phyloP scores from a whole-genome alignment of 2,113 vertebrate genomes.

The Pluvianellus socialis region DNA sequence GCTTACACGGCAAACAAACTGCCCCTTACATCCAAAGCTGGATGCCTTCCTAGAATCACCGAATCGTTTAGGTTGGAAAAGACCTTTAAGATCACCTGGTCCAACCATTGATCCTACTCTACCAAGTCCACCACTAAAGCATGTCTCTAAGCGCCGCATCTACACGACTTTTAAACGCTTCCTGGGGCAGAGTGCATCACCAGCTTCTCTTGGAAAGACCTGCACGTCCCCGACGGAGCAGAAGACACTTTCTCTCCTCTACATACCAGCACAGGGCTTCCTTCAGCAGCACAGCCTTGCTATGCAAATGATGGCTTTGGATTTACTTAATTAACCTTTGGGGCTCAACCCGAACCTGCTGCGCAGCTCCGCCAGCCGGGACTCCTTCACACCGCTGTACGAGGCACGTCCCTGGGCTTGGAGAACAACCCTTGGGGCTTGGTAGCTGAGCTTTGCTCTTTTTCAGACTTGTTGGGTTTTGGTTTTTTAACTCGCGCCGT shows the following conservation, averaged over 20 bases:
- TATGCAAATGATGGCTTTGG: neutral
- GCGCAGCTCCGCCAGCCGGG: neutral
- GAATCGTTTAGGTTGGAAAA: too few relatives aligned
- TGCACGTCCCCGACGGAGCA: accelerated
- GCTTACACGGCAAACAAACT: accelerated
- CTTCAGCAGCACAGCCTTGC: neutral
- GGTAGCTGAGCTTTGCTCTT: neutral
- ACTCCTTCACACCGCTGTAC: neutral
- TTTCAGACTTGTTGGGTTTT: neutral
- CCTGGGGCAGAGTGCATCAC: neutral
- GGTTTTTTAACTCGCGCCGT: accelerated
- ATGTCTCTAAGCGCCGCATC: too few relatives aligned
- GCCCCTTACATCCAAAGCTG: neutral
- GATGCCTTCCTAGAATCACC: neutral
- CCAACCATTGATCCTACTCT: too few relatives aligned
- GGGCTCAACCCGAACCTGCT: neutral
- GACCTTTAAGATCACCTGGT: too few relatives aligned
- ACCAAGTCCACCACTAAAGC: too few relatives aligned
- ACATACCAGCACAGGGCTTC: neutral
- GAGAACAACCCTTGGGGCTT: neutral
- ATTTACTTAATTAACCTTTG: neutral
- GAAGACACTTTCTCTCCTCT: neutral
- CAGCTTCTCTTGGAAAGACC: neutral
- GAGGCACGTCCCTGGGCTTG: accelerated
- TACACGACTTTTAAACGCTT: too few relatives aligned